phyloP scores from a whole-genome alignment of 2,888 invertebrate species.

The Diarsia dahlii region DNA sequence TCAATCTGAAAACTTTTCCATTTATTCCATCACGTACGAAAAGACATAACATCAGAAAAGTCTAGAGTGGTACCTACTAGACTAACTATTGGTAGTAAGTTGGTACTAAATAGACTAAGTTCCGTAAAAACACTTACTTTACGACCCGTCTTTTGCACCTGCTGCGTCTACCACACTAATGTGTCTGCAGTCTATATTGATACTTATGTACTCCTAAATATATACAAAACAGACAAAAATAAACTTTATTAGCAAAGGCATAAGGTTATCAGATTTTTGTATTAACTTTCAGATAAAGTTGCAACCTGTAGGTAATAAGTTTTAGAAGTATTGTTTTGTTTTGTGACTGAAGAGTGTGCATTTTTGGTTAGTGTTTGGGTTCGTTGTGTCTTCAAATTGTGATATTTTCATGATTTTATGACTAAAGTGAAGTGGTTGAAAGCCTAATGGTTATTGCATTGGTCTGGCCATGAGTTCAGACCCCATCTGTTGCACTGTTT shows the following conservation, averaged over 20 bases:
- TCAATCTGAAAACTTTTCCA: constrained; percentile 33
- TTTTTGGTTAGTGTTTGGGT: constrained; percentile 16
- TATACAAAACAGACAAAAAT: constrained; percentile 12
- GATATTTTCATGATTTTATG: not conserved
- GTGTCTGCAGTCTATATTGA: constrained; percentile 56
- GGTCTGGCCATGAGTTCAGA: not conserved
- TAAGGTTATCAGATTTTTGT: constrained; percentile 2
- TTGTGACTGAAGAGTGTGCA: constrained; percentile 18
- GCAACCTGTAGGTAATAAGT: constrained; percentile 10
- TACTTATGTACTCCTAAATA: not conserved
- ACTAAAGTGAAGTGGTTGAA: not conserved
- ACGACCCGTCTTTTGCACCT: constrained; percentile 66
- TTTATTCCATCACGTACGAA: constrained; percentile 22
- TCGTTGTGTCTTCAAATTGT: constrained; percentile 8
- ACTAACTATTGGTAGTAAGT: constrained; percentile 4
- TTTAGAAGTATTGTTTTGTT: constrained; percentile 36
- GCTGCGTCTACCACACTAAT: constrained; percentile 69
- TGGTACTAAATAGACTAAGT: constrained; percentile 29
- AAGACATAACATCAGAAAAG: constrained; percentile 8
- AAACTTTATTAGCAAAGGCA: rapidly evolving
- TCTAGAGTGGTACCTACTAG: constrained; percentile 20
- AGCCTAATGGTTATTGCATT: not conserved
- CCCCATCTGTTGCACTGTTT: not conserved
- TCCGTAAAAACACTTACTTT: constrained; percentile 55
- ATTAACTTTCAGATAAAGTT: constrained; percentile 17